These are phyloP conservation scores for Oreotrochilus melanogaster DNA, from an alignment of 2,113 vertebrate species.

Conservation along the genomic window DNA sequence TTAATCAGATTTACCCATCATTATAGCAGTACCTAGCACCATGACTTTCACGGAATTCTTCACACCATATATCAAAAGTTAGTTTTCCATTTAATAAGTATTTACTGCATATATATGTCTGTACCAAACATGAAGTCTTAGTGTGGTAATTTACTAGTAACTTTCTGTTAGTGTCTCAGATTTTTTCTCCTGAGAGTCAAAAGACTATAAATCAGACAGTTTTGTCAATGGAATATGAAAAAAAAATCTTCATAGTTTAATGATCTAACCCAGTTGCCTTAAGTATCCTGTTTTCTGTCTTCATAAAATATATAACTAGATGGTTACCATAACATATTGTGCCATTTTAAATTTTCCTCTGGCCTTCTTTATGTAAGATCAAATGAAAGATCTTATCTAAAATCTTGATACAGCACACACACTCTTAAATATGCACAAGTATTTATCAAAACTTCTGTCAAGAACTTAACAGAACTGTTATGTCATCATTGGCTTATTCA, in stretches of 20 bases:
- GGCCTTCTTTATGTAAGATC: background rate
- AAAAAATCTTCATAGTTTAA: background rate
- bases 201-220: background rate
- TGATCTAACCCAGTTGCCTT: background rate
- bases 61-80: rapidly evolving
- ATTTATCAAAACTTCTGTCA: background rate
- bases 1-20: background rate
- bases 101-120: background rate
- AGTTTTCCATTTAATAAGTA: background rate
- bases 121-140: background rate
- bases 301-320: background rate
- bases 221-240: background rate
- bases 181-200: background rate
- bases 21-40: background rate
- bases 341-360: background rate
- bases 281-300: background rate
- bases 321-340: background rate
- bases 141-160: background rate
- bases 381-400: background rate
- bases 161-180: background rate
- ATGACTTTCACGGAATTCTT: background rate
- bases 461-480: background rate
- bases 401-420: background rate
- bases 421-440: rapidly evolving
- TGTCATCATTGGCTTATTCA: background rate